Conservation (phyloP, 2,888 invertebrate genomes). For the Anarsia innoxiella region DNA sequence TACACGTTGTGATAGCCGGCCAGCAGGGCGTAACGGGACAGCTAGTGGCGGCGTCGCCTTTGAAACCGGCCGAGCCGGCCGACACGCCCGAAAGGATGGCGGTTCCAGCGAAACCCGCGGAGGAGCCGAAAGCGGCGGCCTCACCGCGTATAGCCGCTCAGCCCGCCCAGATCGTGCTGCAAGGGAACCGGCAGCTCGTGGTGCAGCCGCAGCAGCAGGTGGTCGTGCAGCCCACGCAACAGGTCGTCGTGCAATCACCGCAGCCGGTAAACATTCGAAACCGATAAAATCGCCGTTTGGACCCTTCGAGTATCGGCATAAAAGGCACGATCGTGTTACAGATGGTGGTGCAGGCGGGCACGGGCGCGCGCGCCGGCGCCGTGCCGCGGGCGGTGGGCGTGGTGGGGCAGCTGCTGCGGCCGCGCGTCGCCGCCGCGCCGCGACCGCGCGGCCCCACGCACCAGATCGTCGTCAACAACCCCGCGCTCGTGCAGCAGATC, state of each 20-base stretch:
- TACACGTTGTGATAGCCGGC: slow-evolving; percentile 86
- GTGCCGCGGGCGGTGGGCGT: slow-evolving; percentile 40
- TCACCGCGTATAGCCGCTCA: slow-evolving; percentile 20
- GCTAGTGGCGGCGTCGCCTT: slow-evolving; percentile 51
- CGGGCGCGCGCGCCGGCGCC: slow-evolving; percentile 37
- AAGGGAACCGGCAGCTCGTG: slow-evolving; percentile 47
- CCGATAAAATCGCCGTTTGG: background rate
- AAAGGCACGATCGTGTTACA: too few relatives aligned
- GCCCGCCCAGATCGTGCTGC: slow-evolving; percentile 39
- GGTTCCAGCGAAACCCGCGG: slow-evolving; percentile 24
- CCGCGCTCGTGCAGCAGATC: slow-evolving; percentile 85
- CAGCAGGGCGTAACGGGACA: slow-evolving; percentile 72
- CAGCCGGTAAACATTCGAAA: slow-evolving; percentile 24
- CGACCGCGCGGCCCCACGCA: slow-evolving; percentile 58
- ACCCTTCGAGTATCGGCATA: too few relatives aligned
- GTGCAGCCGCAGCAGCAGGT: slow-evolving; percentile 43
- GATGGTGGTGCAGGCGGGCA: slow-evolving; percentile 35
- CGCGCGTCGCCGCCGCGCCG: slow-evolving; percentile 29
- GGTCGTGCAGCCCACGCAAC: slow-evolving; percentile 31
- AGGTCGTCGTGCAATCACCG: slow-evolving; percentile 38
- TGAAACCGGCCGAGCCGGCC: slow-evolving; percentile 30
- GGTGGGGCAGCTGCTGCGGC: slow-evolving; percentile 39
- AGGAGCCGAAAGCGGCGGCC: slow-evolving; percentile 19
- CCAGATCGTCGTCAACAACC: slow-evolving; percentile 87
- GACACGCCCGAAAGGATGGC: slow-evolving; percentile 26